Evolutionary conservation across 2,113 vertebrate genomes (phyloP).

Genomic region (Quiscalus mexicanus): DNA sequence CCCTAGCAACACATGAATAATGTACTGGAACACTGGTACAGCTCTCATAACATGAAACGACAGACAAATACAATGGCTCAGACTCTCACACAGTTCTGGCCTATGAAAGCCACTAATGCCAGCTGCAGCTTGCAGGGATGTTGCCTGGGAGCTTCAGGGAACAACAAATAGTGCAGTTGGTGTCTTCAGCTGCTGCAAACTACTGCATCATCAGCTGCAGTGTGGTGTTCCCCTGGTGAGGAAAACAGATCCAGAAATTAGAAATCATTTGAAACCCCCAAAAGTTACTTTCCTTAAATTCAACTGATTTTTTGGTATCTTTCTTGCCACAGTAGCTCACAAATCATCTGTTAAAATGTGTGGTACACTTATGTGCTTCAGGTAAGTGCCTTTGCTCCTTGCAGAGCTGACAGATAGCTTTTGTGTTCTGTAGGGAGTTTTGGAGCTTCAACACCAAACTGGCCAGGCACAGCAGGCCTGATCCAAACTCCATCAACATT

Average conservation of each 20-base stretch:
- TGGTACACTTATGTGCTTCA: background rate
- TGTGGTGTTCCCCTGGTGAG: constrained; percentile 21
- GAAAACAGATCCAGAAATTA: constrained; percentile 34
- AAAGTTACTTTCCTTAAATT: background rate
- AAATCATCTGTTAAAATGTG: constrained; percentile 14
- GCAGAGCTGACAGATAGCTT: background rate
- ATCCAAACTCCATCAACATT: background rate
- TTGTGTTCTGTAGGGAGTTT: background rate
- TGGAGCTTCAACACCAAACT: background rate
- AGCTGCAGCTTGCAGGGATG: constrained; percentile 1
- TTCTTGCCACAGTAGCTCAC: background rate
- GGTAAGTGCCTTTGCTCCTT: background rate
- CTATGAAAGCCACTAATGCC: constrained; percentile 22
- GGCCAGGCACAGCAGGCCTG: background rate
- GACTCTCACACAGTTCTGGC: constrained; percentile 3
- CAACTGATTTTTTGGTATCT: background rate
- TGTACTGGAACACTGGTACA: background rate
- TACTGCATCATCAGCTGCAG: background rate
- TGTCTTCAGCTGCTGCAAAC: background rate
- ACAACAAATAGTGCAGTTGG: background rate
- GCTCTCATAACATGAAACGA: constrained; percentile 1
- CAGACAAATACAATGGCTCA: background rate
- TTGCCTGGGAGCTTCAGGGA: background rate
- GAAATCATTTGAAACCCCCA: background rate
- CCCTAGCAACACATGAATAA: constrained; percentile 47